Base-by-base conservation (phyloP, 1,140 invertebrate species). In the Leguminivora glycinivorella region DNA sequence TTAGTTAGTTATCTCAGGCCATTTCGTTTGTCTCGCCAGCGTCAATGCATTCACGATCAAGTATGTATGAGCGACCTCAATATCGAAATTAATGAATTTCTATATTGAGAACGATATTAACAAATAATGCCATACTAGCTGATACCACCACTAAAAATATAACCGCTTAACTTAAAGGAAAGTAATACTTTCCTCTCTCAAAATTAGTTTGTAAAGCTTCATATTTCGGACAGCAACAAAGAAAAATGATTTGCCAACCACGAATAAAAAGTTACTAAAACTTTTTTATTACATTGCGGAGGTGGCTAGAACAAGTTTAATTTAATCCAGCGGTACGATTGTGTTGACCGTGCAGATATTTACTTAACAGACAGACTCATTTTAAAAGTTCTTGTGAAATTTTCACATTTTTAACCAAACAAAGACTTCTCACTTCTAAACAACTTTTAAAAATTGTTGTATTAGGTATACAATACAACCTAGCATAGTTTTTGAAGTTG, bases 241-340 rank as follows among this genome's bases (percentile, higher is more conserved):
- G 47, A 22, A 52, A 22, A 6, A 22, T 52, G 9, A 22, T 52
- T 22, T 52, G 22, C 47, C 47, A 9, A 52, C 47, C 47, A 9
- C 47, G 17, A 22, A 47, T 47, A 6, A 47, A 52, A 52, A 52
- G 19, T 52, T 52, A 22, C 17, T 5, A 19, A 19, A 52, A 52
- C 47, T 52, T 52, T 52, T 22, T 52, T 52, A 52, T 52, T 52
- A 22, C 47, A 10, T 19, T 52, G 47, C 47, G 47, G 19, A 52
- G 43, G n/a, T 22, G 2, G 47, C 47, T 19, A 52, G 6, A 52
- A 52, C 47, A 6, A 52, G 47, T 47, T 47, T 47, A 47, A 47
- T 47, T 47, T 47, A 47, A 17, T 47, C 43, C 43, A 47, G 43
- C 43, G 6, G 43, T 47, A 47, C 17, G 43, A 47, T 47, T 19